Evolutionary conservation across 2,113 vertebrate genomes (phyloP).

Genomic region (Neotoma lepida): DNA sequence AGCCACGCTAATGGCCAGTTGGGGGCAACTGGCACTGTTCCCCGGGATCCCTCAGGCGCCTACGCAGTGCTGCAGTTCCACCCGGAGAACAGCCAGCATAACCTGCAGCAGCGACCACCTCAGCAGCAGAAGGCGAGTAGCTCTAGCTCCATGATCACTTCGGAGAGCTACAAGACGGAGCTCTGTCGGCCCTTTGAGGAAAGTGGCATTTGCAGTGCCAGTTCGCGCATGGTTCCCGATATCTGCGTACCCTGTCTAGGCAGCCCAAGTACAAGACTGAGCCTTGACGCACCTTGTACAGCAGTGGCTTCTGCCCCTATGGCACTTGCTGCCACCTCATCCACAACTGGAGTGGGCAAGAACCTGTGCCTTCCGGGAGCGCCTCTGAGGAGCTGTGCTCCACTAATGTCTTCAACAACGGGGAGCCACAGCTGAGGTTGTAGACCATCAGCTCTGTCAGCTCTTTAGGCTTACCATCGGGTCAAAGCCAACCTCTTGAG

Average conservation of each 20-base stretch:
- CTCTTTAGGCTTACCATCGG: conserved; percentile 93
- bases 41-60: conserved; percentile 86
- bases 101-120: conserved; percentile 85
- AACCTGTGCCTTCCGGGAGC: conserved; percentile 89
- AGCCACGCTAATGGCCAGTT: conserved; percentile 85
- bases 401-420: background rate
- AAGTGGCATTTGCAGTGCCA: conserved; percentile 92
- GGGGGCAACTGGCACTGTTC: conserved; percentile 85
- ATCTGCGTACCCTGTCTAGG: conserved; percentile 89
- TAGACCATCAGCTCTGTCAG: conserved; percentile 94
- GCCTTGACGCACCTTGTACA: conserved; percentile 94
- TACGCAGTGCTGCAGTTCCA: conserved; percentile 82
- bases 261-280: conserved; percentile 96
- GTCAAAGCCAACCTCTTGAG: conserved; percentile 82
- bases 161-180: conserved; percentile 95
- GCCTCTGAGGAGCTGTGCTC: conserved; percentile 80
- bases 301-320: conserved; percentile 92
- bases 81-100: conserved; percentile 92
- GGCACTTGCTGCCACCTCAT: conserved; percentile 95
- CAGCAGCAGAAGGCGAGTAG: conserved; percentile 84
- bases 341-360: conserved; percentile 91
- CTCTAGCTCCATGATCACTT: conserved; percentile 90
- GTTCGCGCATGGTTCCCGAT: conserved; percentile 91
- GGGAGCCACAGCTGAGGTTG: conserved; percentile 88
- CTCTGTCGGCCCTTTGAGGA: conserved; percentile 93